A percentile compares a stretch with the other conserved stretches of the same genome.
These are phyloP conservation scores for Mycalesis mineus DNA, from an alignment of 2,888 invertebrate species.

Conservation along the genomic window DNA sequence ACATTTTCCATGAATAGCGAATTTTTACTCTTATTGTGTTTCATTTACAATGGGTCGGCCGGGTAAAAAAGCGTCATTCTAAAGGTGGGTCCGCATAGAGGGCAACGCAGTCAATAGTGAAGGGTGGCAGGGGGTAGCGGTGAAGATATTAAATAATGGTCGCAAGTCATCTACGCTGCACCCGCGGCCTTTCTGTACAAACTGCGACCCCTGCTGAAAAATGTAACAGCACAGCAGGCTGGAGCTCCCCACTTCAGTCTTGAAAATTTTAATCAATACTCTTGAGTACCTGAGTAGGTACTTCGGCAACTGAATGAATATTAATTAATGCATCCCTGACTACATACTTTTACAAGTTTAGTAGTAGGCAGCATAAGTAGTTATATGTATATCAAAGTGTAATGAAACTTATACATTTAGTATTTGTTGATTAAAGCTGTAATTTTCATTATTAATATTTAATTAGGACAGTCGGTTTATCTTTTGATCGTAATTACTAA, in stretches of 20 bases:
- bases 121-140: constrained; percentile 33
- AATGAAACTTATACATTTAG: no score
- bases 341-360: no score
- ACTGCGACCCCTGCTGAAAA: constrained; percentile 6
- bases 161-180: constrained; percentile 12
- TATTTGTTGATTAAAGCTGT: no score
- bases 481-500: no score
- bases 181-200: constrained; percentile 17
- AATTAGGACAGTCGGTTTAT: no score
- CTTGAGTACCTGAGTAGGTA: background rate
- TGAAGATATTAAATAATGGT: constrained; percentile 40
- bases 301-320: background rate
- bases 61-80: constrained; percentile 37
- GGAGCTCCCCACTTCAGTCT: background rate
- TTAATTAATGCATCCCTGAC: no score
- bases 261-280: constrained; percentile 6
- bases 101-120: constrained; percentile 34
- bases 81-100: constrained; percentile 30
- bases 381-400: no score
- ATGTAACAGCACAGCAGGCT: background rate
- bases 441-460: no score
- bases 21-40: constrained; percentile 51
- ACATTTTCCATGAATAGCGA: constrained; percentile 46
- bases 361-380: no score
- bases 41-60: constrained; percentile 44